Percentiles rank a stretch among this genome's conserved stretches.
Conservation (phyloP, 1,140 invertebrate species). For the Pseudomyrmex pallidus region DNA sequence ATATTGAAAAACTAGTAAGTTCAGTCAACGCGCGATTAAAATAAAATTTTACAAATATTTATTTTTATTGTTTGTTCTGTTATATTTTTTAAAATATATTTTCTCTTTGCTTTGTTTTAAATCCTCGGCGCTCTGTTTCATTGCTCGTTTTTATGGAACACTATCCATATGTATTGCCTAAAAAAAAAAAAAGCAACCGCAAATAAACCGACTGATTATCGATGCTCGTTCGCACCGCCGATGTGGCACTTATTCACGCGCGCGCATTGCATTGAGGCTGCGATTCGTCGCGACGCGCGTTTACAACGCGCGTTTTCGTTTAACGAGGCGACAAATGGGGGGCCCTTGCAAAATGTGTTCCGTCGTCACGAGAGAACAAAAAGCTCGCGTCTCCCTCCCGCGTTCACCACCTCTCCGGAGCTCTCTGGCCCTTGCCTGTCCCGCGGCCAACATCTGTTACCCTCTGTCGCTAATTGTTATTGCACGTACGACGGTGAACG, state of each 20-base stretch:
- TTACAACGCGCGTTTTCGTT: constrained; percentile 34
- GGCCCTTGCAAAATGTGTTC: constrained; percentile 47
- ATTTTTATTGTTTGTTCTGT: too few species aligned
- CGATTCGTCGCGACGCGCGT: constrained; percentile 15
- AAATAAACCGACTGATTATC: not conserved
- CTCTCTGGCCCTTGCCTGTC: not conserved
- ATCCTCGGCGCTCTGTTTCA: too few species aligned
- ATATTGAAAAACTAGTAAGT: too few species aligned
- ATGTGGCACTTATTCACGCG: not conserved
- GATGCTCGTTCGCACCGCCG: not conserved
- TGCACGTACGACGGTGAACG: constrained; percentile 41
- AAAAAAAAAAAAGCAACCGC: not conserved
- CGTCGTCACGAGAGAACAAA: constrained; percentile 50
- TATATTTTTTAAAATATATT: too few species aligned
- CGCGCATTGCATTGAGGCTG: constrained; percentile 13
- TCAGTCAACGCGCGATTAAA: too few species aligned
- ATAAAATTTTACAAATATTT: too few species aligned
- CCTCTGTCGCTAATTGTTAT: constrained; percentile 63
- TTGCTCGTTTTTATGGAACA: too few species aligned
- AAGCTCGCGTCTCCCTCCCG: constrained; percentile 16
- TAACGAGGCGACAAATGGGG: constrained; percentile 59
- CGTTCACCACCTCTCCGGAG: not conserved
- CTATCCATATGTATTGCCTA: too few species aligned
- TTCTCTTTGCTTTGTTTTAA: too few species aligned
- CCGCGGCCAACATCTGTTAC: constrained; percentile 62